Base-by-base conservation (phyloP, 2,888 invertebrate genomes). In the Eupeodes latifasciatus region DNA sequence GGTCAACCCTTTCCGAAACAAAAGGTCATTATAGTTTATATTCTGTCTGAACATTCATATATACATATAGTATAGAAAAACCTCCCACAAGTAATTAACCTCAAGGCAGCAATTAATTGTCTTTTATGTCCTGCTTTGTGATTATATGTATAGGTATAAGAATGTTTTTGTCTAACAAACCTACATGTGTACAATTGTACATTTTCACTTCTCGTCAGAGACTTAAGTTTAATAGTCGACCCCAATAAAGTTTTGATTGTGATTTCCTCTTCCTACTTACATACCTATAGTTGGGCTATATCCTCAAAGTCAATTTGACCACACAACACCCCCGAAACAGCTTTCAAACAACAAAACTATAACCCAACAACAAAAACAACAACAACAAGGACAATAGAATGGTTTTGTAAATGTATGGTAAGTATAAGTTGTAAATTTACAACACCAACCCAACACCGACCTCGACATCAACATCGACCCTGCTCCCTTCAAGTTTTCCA, bases 11-110 rank as follows among this genome's bases (percentile, higher is more conserved):
- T 49, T 62, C n/a, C 10, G 2, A 51, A 66, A 66, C 19, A 55
- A 80, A 71, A 81, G 78, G 69, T 75, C 88, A 78, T 74, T 78
- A 64, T 27, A 19, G 59, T 59, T 59, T 36, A 59, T 55, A 55
- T 53, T 16, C 27, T 51, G 5, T 14, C 5, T 14, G 12, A 12
- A 16, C 40, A 53, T 51, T 34, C 34, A 5, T 14, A 47, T 53
- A 67, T 49, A 27, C 59, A 19, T 19, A 19, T 0, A 19, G 19
- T 16, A 47, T 44, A 12, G 7, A 44, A 64, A 64, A 84, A 74
- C 67, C 67, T 72, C 51, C 81, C 81, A 75, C 71, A 85, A 88
- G 75, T 85, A 85, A 84, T 88, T 81, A 88, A 88, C 85, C 85
- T 85, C 79, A 75, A 85, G 81, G 78, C 81, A 76, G 69, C 69